These are phyloP conservation scores for Gastrophryne carolinensis DNA, from an alignment of 2,797 vertebrate genomes.

Conservation along the genomic window DNA sequence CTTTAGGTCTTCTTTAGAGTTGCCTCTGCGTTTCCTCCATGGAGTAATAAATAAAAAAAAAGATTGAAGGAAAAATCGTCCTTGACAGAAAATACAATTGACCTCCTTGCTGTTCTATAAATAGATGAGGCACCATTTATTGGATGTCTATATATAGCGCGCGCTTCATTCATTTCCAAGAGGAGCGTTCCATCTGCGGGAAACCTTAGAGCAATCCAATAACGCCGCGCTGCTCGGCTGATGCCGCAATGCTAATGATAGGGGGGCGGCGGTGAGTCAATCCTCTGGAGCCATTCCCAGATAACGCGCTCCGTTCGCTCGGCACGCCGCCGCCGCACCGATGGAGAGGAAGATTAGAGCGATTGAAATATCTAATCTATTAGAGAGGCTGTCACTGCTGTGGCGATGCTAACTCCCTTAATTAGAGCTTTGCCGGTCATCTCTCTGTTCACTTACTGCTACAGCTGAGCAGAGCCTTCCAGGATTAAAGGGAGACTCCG, in stretches of 20 bases:
- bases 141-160: too few species aligned
- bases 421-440: not conserved
- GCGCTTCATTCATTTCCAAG: conserved; percentile 20
- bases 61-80: too few species aligned
- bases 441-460: too few species aligned
- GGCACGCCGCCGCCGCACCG: too few species aligned
- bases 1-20: too few species aligned
- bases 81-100: too few species aligned
- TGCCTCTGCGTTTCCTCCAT: too few species aligned
- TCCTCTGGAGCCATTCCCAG: conserved; percentile 5
- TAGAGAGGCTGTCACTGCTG: not conserved
- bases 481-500: too few species aligned
- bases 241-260: conserved; percentile 49
- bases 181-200: not conserved
- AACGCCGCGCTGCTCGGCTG: conserved; percentile 13
- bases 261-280: not conserved
- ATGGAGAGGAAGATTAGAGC: not conserved
- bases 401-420: not conserved
- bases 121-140: too few species aligned
- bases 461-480: too few species aligned
- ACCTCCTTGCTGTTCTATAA: too few species aligned
- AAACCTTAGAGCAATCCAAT: not conserved
- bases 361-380: conserved; percentile 5
- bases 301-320: conserved; percentile 53
- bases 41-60: too few species aligned